These are phyloP conservation scores for Ormyrus pomaceus DNA, from an alignment of 2,888 invertebrate genomes.

Conservation along the genomic window DNA sequence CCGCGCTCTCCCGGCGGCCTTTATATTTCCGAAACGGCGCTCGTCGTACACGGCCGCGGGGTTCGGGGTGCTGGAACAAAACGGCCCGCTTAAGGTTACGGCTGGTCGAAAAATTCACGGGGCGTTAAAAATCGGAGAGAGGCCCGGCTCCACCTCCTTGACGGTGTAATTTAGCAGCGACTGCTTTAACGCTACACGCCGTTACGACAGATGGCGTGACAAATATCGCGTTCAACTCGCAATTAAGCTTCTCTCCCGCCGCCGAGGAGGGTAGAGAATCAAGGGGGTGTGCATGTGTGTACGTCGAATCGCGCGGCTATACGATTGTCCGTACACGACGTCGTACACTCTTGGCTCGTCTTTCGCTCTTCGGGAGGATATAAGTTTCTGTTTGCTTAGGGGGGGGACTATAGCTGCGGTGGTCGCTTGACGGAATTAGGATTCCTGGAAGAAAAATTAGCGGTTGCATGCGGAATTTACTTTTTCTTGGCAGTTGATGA, in stretches of 20 bases:
- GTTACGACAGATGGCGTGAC: conserved; percentile 63
- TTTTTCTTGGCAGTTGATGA: too few relatives aligned
- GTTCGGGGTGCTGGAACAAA: conserved; percentile 23
- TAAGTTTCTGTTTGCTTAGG: too few relatives aligned
- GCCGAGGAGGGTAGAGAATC: too few relatives aligned
- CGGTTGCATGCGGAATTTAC: too few relatives aligned
- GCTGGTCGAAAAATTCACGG: neutral
- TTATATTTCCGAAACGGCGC: conserved; percentile 1
- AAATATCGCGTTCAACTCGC: conserved; percentile 64
- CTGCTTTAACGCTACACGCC: neutral
- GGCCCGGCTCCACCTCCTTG: too few relatives aligned
- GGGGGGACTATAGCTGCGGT: too few relatives aligned
- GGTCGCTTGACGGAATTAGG: neutral
- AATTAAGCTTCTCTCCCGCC: conserved; percentile 56
- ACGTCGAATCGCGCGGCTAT: neutral
- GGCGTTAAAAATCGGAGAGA: too few relatives aligned
- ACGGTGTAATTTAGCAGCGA: too few relatives aligned
- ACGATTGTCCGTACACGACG: neutral
- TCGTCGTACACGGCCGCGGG: neutral
- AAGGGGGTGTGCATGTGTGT: neutral
- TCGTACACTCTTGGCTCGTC: neutral
- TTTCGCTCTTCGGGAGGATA: too few relatives aligned
- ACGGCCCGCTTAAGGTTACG: conserved; percentile 29
- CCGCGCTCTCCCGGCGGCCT: neutral
- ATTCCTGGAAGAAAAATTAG: conserved; percentile 22